Percentiles rank a stretch among this genome's conserved stretches.
phyloP scores from a whole-genome alignment of 2,797 vertebrate genomes.

The Apogon talboti region DNA sequence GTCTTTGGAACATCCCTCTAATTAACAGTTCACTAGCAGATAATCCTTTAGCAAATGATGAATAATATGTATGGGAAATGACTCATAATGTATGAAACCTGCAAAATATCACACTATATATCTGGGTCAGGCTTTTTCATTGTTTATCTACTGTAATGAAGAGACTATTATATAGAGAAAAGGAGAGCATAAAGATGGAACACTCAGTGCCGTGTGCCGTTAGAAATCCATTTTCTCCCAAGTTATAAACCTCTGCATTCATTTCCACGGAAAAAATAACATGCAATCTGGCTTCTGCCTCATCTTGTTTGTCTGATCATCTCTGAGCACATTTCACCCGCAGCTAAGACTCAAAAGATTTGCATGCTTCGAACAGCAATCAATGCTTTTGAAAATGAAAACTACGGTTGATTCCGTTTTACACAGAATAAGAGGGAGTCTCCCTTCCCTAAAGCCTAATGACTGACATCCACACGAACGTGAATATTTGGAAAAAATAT shows the following conservation, averaged over 20 bases:
- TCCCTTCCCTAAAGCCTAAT: constrained; percentile 5
- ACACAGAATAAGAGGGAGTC: background rate
- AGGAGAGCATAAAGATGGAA: no score
- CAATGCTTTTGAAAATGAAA: constrained; percentile 55
- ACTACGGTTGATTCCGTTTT: constrained; percentile 23
- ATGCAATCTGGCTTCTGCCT: background rate
- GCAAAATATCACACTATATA: no score
- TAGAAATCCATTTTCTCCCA: background rate
- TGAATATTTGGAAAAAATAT: no score
- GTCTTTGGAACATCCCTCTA: no score
- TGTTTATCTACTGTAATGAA: background rate
- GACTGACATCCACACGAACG: no score
- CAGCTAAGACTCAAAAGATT: constrained; percentile 46
- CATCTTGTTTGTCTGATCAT: constrained; percentile 30
- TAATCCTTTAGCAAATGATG: no score
- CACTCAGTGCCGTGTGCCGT: no score
- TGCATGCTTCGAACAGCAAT: constrained; percentile 44
- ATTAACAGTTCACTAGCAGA: no score
- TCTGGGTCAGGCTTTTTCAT: no score
- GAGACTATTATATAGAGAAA: background rate
- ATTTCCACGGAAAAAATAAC: constrained; percentile 4
- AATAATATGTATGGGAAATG: no score
- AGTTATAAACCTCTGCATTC: background rate
- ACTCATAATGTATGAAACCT: no score
- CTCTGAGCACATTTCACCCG: constrained; percentile 23